Evolutionary conservation across 1,140 invertebrate genomes (phyloP).

Genomic region (Heliconius eleuchia): DNA sequence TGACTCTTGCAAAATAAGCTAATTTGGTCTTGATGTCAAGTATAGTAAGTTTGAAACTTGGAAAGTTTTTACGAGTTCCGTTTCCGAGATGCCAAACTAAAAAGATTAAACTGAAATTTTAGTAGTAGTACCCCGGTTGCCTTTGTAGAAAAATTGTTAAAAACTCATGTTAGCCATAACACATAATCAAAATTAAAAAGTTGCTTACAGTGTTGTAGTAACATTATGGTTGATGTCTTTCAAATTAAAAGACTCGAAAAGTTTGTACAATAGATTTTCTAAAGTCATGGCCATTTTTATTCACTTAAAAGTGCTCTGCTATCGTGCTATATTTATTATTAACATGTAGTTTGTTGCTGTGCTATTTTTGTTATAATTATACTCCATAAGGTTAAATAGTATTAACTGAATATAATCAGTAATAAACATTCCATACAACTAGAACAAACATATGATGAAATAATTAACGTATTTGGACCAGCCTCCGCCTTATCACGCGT

Average conservation of each 20-base stretch:
- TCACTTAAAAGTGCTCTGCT: no score
- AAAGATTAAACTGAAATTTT: background rate
- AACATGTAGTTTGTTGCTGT: background rate
- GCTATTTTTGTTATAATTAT: background rate
- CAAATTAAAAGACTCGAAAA: no score
- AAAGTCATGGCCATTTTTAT: background rate
- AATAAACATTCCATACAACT: slow-evolving; percentile 2
- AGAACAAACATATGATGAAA: slow-evolving; percentile 25
- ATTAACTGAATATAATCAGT: background rate
- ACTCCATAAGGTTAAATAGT: background rate
- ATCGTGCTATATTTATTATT: no score
- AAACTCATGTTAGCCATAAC: no score
- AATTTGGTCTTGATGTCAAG: background rate
- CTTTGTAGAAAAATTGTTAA: background rate
- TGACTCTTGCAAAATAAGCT: background rate
- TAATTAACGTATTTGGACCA: slow-evolving; percentile 11
- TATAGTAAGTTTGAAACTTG: background rate
- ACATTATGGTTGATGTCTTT: no score
- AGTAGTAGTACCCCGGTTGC: background rate
- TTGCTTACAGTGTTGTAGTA: background rate
- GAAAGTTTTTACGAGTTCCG: background rate
- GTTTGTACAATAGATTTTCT: background rate
- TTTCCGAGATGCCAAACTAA: background rate
- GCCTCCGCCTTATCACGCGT: slow-evolving; percentile 9
- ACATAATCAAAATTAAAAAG: no score